Conservation (phyloP, 2,797 vertebrate genomes). For the Mormyrus proboscirostris region DNA sequence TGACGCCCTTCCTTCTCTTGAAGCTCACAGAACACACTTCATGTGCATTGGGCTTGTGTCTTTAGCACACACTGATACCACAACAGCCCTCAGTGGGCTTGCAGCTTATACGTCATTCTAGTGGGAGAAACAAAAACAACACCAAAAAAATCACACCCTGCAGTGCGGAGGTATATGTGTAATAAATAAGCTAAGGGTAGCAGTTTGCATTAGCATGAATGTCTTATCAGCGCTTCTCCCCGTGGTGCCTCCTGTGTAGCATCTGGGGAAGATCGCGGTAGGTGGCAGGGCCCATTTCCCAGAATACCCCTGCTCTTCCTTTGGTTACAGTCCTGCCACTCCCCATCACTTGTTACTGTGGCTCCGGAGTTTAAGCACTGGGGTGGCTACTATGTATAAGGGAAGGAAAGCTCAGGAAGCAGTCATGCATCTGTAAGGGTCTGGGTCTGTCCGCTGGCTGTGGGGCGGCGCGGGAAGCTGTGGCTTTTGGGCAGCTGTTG, state of each 20-base stretch:
- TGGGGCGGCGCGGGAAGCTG: neutral
- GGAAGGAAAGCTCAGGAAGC: neutral
- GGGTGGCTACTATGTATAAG: neutral
- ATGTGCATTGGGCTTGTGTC: neutral
- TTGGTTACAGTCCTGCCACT: neutral
- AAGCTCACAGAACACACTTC: neutral
- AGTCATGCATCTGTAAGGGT: neutral
- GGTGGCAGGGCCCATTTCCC: neutral
- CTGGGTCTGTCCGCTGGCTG: neutral
- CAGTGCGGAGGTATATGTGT: neutral
- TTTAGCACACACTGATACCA: neutral
- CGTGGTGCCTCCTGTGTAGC: neutral
- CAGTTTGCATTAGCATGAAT: neutral
- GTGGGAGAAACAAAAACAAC: neutral
- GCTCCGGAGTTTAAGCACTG: neutral
- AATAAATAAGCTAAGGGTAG: neutral
- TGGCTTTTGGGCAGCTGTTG: neutral
- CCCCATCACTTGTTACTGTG: neutral
- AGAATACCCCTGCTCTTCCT: neutral
- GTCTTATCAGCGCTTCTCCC: neutral
- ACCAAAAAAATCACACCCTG: neutral
- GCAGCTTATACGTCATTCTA: neutral
- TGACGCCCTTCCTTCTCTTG: neutral
- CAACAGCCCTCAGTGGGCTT: neutral
- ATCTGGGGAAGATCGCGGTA: neutral